These are phyloP conservation scores for Oreotrochilus melanogaster DNA, from an alignment of 2,113 vertebrate species.

Conservation along the genomic window DNA sequence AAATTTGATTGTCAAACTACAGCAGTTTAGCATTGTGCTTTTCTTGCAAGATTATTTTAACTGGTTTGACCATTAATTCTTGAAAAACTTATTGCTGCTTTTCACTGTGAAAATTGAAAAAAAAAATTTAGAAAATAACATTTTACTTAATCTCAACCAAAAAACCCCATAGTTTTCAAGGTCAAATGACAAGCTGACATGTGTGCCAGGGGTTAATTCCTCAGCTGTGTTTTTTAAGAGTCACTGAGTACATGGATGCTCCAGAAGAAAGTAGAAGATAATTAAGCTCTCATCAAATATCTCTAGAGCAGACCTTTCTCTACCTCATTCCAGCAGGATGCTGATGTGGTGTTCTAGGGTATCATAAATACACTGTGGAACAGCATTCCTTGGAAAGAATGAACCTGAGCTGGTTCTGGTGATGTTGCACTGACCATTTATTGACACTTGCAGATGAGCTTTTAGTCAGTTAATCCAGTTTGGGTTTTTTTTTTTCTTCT, in stretches of 20 bases:
- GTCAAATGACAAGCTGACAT: background rate
- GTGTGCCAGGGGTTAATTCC: background rate
- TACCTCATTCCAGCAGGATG: background rate
- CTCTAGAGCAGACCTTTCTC: background rate
- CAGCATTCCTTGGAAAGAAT: background rate
- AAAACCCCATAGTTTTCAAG: background rate
- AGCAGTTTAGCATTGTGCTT: background rate
- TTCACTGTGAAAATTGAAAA: rapidly evolving
- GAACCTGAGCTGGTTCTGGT: background rate
- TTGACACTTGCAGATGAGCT: background rate
- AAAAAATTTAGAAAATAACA: no score
- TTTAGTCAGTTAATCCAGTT: background rate
- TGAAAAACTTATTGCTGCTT: background rate
- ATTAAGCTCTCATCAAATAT: background rate
- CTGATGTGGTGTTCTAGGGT: background rate
- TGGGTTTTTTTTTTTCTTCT: background rate
- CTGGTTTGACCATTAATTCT: background rate
- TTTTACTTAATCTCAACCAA: background rate
- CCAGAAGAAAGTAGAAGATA: background rate
- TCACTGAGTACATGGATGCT: background rate
- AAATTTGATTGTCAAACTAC: background rate
- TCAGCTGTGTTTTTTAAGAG: background rate
- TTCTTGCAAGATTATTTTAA: background rate
- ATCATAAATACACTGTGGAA: background rate
- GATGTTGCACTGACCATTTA: background rate